Base-by-base conservation (phyloP, 1,140 invertebrate species). In the Homalodisca vitripennis region DNA sequence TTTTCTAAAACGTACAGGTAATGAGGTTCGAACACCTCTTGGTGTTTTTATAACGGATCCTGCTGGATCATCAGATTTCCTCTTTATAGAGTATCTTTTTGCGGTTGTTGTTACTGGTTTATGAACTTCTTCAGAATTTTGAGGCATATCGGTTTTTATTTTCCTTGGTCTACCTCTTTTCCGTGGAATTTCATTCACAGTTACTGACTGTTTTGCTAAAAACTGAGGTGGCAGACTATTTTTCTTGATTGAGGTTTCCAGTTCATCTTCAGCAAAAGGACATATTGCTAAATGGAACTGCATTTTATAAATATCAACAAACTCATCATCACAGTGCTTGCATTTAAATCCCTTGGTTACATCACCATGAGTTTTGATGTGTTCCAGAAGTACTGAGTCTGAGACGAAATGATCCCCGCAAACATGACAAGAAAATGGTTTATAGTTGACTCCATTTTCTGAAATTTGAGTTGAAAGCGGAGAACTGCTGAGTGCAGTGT, bases 241-340 rank as follows among this genome's bases (percentile, higher is more conserved):
- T 6, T 14, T 22, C 20, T 53, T n/a, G 48, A n/a, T n/a, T 6
- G 22, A 22, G 22, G 48, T n/a, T 53, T 53, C 48, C 6, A 53
- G 6, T 22, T 53, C 48, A 53, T 53, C 22, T 14, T 53, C 48
- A 12, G 48, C 48, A 6, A 53, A 53, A 22, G 12, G 12, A 53
- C 48, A 53, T 12, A 22, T 53, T 12, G 48, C 48, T 53, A 53
- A 20, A 53, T 53, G 48, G 20, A n/a, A 53, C 48, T 53, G 48
- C 48, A 53, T 53, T 53, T 53, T 53, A 53, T 53, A 53, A n/a
- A 53, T 53, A 22, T 12, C 22, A 6, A 3, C 48, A 53, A 53
- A 53, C 20, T 53, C 22, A 53, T 53, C 48, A 12, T 20, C 48
- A 22, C 48, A 53, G 22, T n/a, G 20, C 48, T 53, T 53, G 48